Evolutionary conservation across 2,888 invertebrate species (phyloP).

Genomic region (Lycophotia porphyrea): DNA sequence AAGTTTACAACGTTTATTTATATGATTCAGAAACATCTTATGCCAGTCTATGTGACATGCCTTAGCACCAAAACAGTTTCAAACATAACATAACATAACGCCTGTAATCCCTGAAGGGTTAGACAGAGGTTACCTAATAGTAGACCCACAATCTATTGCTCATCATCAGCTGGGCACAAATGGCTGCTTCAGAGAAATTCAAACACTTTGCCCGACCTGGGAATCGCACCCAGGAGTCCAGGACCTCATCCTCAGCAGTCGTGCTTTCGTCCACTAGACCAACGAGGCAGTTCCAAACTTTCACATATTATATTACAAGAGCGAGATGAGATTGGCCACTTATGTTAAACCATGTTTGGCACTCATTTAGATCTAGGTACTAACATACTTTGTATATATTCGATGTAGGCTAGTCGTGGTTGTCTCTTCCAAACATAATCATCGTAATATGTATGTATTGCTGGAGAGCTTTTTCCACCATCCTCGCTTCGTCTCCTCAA

Average conservation of each 20-base stretch:
- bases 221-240: background rate
- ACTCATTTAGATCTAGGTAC: background rate
- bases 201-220: background rate
- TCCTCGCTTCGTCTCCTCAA: too few species aligned
- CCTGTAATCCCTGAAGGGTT: background rate
- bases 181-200: too few species aligned
- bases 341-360: conserved; percentile 21
- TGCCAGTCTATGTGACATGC: background rate
- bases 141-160: background rate
- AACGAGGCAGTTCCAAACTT: conserved; percentile 1
- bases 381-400: background rate
- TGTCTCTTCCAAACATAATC: background rate
- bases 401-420: background rate
- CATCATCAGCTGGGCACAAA: too few species aligned
- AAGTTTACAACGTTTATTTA: background rate
- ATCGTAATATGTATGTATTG: background rate
- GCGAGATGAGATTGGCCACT: background rate
- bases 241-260: background rate
- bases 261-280: background rate
- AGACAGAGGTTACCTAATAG: background rate
- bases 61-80: background rate
- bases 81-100: background rate
- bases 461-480: background rate
- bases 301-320: background rate
- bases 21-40: background rate